A percentile compares a stretch with the other conserved stretches of the same genome.
These are phyloP conservation scores for Plagodis dolabraria DNA, from an alignment of 2,888 invertebrate species.

Conservation along the genomic window DNA sequence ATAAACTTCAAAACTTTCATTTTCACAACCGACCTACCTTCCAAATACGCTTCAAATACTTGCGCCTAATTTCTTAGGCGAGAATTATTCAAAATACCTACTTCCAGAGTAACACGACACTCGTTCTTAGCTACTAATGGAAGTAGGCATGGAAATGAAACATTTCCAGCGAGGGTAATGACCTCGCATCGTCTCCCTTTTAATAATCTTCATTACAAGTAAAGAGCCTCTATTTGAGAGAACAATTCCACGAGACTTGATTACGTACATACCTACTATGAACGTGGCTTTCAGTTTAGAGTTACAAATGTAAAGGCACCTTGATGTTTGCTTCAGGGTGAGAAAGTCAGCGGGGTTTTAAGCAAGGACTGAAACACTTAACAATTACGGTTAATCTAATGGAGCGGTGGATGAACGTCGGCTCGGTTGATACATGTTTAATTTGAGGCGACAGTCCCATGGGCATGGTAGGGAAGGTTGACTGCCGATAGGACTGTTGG, in stretches of 20 bases:
- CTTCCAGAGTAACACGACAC: constrained; percentile 16
- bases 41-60: neutral
- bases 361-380: constrained; percentile 4
- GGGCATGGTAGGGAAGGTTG: too few relatives aligned
- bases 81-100: constrained; percentile 10
- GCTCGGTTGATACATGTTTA: too few relatives aligned
- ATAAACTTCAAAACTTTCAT: too few relatives aligned
- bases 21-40: too few relatives aligned
- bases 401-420: too few relatives aligned
- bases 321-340: constrained; percentile 14
- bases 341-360: neutral
- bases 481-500: too few relatives aligned
- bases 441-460: too few relatives aligned
- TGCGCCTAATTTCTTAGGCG: constrained; percentile 3
- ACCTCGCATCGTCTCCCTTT: constrained; percentile 30
- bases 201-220: constrained; percentile 38
- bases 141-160: constrained; percentile 29
- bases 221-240: constrained; percentile 34
- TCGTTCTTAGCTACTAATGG: constrained; percentile 24
- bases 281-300: constrained; percentile 31
- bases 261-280: constrained; percentile 27
- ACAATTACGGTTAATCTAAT: neutral
- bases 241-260: constrained; percentile 36
- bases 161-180: constrained; percentile 30
- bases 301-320: constrained; percentile 26